phyloP scores from a whole-genome alignment of 2,888 invertebrate genomes.

The Andrena minutula region DNA sequence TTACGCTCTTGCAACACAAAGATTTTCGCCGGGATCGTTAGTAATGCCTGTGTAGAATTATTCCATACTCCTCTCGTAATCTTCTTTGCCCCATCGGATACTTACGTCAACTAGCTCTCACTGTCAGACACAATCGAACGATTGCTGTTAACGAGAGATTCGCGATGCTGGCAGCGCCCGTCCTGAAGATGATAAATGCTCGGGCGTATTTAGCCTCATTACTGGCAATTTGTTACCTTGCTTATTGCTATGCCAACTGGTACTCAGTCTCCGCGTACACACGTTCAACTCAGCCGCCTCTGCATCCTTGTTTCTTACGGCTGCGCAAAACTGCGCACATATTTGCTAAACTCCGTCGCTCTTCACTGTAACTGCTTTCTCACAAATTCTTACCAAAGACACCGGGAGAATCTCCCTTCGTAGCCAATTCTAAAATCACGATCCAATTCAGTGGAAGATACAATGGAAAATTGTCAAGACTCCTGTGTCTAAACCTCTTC shows the following conservation, averaged over 20 bases:
- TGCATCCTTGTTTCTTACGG: constrained; percentile 19
- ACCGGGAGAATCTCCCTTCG: no score
- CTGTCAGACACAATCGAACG: constrained; percentile 51
- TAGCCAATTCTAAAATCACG: no score
- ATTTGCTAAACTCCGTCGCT: not conserved
- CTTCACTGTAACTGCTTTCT: not conserved
- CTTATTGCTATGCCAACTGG: constrained; percentile 45
- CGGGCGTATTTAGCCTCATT: constrained; percentile 75
- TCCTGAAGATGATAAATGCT: constrained; percentile 74
- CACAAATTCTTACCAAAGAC: not conserved
- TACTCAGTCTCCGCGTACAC: constrained; percentile 18
- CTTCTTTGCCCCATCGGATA: not conserved
- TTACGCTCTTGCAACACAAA: not conserved
- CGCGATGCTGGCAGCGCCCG: constrained; percentile 65
- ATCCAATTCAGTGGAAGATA: no score
- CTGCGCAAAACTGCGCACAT: constrained; percentile 18
- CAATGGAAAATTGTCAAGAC: no score
- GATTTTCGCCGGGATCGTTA: not conserved
- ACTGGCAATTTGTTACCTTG: constrained; percentile 75
- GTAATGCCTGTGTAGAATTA: not conserved
- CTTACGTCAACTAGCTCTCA: not conserved
- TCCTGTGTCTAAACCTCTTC: no score
- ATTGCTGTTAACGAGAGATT: constrained; percentile 68
- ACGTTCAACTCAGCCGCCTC: not conserved
- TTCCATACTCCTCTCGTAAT: not conserved